phyloP scores from a whole-genome alignment of 92 coral and sea anemone species.

The Porites evermanni region DNA sequence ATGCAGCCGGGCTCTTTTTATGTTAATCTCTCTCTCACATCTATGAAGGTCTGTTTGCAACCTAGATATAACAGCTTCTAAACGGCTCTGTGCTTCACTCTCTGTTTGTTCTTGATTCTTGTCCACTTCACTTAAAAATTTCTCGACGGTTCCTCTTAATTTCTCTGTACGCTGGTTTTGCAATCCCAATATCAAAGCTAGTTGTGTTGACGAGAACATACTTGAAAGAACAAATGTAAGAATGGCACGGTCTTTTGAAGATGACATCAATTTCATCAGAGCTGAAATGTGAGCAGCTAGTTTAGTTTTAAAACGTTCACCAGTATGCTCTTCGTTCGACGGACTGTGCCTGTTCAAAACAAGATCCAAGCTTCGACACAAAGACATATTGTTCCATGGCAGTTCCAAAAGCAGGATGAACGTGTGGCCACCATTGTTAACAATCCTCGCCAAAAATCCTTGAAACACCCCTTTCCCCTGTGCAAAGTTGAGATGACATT shows the following conservation, averaged over 20 bases:
- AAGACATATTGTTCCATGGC: conserved; percentile 33
- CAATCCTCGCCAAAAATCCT: too few species aligned
- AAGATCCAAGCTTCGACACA: conserved; percentile 46
- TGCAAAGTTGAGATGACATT: too few species aligned
- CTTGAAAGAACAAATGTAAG: conserved; percentile 59
- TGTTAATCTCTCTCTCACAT: conserved; percentile 6
- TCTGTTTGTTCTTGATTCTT: conserved; percentile 23
- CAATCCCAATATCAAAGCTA: conserved; percentile 40
- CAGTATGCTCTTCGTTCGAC: conserved; percentile 5
- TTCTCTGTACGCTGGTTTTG: conserved; percentile 39
- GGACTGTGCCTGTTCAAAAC: conserved; percentile 19
- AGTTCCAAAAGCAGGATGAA: conserved; percentile 26
- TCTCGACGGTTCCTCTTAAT: conserved; percentile 18
- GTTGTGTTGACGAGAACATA: conserved; percentile 31
- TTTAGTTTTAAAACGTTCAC: neutral
- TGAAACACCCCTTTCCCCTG: too few species aligned
- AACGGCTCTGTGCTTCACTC: conserved; percentile 28
- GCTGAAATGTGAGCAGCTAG: conserved; percentile 27
- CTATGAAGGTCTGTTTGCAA: conserved; percentile 46
- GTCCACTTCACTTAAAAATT: conserved; percentile 48
- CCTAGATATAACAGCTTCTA: conserved; percentile 31
- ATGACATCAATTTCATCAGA: conserved; percentile 39
- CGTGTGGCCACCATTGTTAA: conserved; percentile 24
- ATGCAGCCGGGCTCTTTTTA: conserved; percentile 48
- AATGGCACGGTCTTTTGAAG: conserved; percentile 67